A percentile compares a stretch with the other conserved stretches of the same genome.
Evolutionary conservation across 2,113 vertebrate genomes (phyloP).

Genomic region (Chionodraco myersi): DNA sequence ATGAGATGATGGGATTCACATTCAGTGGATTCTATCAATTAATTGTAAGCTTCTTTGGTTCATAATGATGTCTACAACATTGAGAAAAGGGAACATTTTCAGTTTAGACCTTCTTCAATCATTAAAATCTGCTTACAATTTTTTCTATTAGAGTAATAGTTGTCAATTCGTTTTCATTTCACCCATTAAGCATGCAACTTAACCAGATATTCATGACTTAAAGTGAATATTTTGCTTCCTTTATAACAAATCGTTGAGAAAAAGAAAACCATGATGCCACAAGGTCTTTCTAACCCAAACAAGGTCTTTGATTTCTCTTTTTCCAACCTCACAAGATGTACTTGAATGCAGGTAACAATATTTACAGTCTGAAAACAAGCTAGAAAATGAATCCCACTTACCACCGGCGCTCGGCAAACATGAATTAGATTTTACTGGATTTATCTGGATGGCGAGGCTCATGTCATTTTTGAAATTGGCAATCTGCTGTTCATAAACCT

Average conservation of each 20-base stretch:
- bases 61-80: background rate
- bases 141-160: background rate
- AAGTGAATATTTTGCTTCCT: background rate
- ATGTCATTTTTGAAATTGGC: constrained; percentile 63
- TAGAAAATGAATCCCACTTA: constrained; percentile 32
- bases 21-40: constrained; percentile 34
- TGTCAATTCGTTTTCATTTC: background rate
- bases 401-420: constrained; percentile 24
- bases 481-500: constrained; percentile 61
- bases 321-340: constrained; percentile 1
- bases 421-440: constrained; percentile 49
- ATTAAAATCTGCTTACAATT: background rate
- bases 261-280: background rate
- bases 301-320: background rate
- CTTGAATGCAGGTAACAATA: background rate
- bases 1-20: constrained; percentile 11
- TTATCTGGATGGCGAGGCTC: constrained; percentile 41
- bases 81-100: background rate
- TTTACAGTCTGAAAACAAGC: constrained; percentile 35
- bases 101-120: too few relatives aligned
- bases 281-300: background rate
- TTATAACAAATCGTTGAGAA: background rate
- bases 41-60: constrained; percentile 19
- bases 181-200: background rate
- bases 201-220: background rate